phyloP scores from a whole-genome alignment of 2,888 invertebrate genomes.

The Strigamia maritima region DNA sequence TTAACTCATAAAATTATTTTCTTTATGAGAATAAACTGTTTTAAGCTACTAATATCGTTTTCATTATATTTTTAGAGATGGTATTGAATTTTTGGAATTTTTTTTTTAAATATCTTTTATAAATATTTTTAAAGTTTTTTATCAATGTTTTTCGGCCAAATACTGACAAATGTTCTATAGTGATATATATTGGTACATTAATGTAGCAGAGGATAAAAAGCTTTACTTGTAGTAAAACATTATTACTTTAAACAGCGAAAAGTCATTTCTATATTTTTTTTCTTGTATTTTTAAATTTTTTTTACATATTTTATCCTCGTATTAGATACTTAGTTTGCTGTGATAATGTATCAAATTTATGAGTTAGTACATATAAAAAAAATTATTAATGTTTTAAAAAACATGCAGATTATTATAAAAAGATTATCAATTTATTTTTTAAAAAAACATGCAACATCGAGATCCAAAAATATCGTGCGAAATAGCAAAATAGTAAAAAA shows the following conservation, averaged over 20 bases:
- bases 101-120: neutral
- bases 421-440: neutral
- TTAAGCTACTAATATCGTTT: neutral
- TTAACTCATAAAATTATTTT: neutral
- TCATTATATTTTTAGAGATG: neutral
- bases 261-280: neutral
- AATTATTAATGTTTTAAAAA: neutral
- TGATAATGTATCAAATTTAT: conserved; percentile 25
- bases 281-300: neutral
- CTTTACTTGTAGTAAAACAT: neutral
- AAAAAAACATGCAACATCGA: conserved; percentile 29
- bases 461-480: neutral
- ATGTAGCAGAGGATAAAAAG: conserved; percentile 2
- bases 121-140: conserved; percentile 26
- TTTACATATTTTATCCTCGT: neutral
- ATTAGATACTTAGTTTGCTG: neutral
- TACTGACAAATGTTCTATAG: conserved; percentile 2
- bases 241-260: neutral
- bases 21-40: neutral
- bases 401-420: conserved; percentile 35
- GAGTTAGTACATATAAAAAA: conserved; percentile 18
- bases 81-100: neutral
- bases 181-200: conserved; percentile 8
- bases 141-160: neutral
- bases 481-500: conserved; percentile 24